Evolutionary conservation across 2,113 vertebrate genomes (phyloP).

Genomic region (Oceanodroma tethys): DNA sequence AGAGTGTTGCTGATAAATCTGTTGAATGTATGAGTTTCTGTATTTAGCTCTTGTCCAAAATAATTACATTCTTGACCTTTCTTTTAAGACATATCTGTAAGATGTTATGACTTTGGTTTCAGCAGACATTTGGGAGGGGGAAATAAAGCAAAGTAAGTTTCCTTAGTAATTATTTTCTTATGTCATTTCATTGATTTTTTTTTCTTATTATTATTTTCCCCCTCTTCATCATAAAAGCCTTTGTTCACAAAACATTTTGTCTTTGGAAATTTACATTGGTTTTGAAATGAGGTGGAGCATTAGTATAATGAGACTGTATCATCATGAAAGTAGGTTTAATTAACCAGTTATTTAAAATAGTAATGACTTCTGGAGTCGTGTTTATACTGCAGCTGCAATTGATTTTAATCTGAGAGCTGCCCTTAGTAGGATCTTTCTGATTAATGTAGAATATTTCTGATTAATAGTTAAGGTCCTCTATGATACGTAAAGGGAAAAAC

Average conservation of each 20-base stretch:
- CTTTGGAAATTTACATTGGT: background rate
- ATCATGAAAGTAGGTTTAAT: slow-evolving; percentile 16
- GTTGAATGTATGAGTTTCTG: background rate
- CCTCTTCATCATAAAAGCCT: background rate
- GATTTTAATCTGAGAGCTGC: slow-evolving; percentile 20
- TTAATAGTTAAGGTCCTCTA: background rate
- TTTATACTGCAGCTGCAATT: slow-evolving; percentile 17
- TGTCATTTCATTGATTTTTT: background rate
- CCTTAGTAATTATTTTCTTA: background rate
- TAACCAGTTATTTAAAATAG: slow-evolving; percentile 33
- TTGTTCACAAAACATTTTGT: background rate
- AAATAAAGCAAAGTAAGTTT: background rate
- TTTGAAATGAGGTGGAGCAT: slow-evolving; percentile 5
- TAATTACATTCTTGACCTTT: background rate
- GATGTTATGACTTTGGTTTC: background rate
- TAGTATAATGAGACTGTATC: slow-evolving; percentile 16
- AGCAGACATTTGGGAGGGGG: background rate
- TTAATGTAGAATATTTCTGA: slow-evolving; percentile 5
- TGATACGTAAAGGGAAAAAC: background rate
- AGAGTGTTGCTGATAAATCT: background rate
- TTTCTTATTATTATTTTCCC: background rate
- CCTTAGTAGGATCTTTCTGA: background rate
- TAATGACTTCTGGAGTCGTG: background rate
- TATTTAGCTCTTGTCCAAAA: background rate
- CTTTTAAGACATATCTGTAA: background rate